Percentiles rank a stretch among this genome's conserved stretches.
These are phyloP conservation scores for Ectemnius continuus DNA, from an alignment of 2,888 invertebrate species.

Conservation along the genomic window DNA sequence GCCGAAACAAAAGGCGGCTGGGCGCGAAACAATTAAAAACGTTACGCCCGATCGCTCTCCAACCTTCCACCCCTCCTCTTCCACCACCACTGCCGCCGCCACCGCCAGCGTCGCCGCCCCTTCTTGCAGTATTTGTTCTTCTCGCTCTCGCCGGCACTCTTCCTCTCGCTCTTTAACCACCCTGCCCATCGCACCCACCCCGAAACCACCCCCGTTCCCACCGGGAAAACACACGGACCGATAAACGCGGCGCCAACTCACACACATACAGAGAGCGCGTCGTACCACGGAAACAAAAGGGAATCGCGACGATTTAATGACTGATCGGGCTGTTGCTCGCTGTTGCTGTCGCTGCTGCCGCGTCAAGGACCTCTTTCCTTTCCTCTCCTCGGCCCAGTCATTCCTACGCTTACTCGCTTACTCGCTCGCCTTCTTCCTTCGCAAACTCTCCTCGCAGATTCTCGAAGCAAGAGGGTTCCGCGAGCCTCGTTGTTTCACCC, in stretches of 20 bases:
- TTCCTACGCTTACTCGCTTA: background rate
- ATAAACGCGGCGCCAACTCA: slow-evolving; percentile 31
- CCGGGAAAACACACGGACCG: slow-evolving; percentile 61
- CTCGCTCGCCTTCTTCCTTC: slow-evolving; percentile 9
- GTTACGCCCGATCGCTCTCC: slow-evolving; percentile 76
- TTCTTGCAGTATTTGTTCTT: slow-evolving; percentile 21
- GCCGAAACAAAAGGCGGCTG: slow-evolving; percentile 75
- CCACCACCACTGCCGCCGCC: slow-evolving; percentile 40
- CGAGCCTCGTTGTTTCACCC: too few species aligned
- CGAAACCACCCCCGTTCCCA: slow-evolving; percentile 35
- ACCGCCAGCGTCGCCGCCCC: too few species aligned
- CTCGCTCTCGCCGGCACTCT: slow-evolving; percentile 30
- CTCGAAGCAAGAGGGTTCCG: too few species aligned
- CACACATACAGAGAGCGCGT: too few species aligned
- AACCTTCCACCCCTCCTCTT: slow-evolving; percentile 51
- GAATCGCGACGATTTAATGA: slow-evolving; percentile 76
- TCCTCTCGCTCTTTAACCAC: slow-evolving; percentile 37
- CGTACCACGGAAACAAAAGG: slow-evolving; percentile 70
- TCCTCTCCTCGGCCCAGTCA: slow-evolving; percentile 4
- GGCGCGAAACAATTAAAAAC: slow-evolving; percentile 78
- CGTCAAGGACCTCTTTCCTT: slow-evolving; percentile 40
- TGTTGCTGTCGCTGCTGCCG: slow-evolving; percentile 51
- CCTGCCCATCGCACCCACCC: slow-evolving; percentile 47
- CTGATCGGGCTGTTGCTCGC: slow-evolving; percentile 73
- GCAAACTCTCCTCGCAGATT: slow-evolving; percentile 17